These are phyloP conservation scores for Alsophila aescularia DNA, from an alignment of 2,888 invertebrate species.

Conservation along the genomic window DNA sequence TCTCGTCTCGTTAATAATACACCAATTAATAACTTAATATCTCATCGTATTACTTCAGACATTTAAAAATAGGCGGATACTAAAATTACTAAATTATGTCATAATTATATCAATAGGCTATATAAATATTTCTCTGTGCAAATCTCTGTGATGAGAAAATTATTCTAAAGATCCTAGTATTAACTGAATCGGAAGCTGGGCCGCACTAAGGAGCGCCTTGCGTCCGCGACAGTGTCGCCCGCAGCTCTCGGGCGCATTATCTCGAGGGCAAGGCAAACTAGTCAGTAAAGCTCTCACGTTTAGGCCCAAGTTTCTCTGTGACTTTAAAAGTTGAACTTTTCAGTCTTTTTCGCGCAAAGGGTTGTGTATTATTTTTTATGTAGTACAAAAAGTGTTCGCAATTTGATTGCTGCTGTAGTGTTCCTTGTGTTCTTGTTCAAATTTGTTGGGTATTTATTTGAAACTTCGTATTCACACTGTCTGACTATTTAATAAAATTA, in stretches of 20 bases:
- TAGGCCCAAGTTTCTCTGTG: conserved; percentile 62
- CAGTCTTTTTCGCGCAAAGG: conserved; percentile 83
- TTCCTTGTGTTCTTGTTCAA: conserved; percentile 80
- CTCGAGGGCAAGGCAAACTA: conserved; percentile 23
- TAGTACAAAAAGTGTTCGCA: conserved; percentile 85
- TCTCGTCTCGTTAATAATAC: conserved; percentile 72
- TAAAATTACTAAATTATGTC: conserved; percentile 61
- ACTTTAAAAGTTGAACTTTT: conserved; percentile 82
- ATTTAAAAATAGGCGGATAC: conserved; percentile 71
- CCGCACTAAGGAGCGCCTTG: conserved; percentile 53
- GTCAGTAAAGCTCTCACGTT: conserved; percentile 41
- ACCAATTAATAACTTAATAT: conserved; percentile 68
- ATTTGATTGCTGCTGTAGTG: conserved; percentile 84
- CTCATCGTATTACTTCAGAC: conserved; percentile 73
- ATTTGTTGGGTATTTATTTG: conserved; percentile 78
- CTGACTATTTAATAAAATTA: conserved; percentile 57
- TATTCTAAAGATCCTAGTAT: conserved; percentile 83
- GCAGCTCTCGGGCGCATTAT: conserved; percentile 1
- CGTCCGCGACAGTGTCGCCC: conserved; percentile 30
- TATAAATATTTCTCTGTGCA: conserved; percentile 76
- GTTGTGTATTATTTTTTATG: conserved; percentile 84
- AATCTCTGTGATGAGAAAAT: conserved; percentile 82
- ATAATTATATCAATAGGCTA: conserved; percentile 81
- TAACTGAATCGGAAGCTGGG: conserved; percentile 72
- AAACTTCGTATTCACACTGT: conserved; percentile 72